These are phyloP conservation scores for Remorina albescens DNA, from an alignment of 2,797 vertebrate genomes.

Conservation along the genomic window DNA sequence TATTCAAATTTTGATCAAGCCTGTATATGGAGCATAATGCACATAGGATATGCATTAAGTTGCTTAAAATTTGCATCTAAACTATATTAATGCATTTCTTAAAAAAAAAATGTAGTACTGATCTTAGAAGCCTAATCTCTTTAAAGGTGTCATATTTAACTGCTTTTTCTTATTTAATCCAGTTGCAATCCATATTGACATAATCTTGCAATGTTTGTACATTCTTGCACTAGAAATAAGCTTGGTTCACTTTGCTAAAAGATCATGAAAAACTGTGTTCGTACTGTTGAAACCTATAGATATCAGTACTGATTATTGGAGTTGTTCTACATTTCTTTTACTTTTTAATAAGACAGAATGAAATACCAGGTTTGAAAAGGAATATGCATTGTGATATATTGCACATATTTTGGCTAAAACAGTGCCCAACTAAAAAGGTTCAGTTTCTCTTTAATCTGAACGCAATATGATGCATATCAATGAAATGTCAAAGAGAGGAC, in stretches of 20 bases:
- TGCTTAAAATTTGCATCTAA: conserved; percentile 59
- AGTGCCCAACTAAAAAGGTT: conserved; percentile 7
- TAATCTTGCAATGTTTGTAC: conserved; percentile 58
- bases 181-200: conserved; percentile 59
- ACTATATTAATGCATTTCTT: conserved; percentile 53
- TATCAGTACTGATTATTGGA: conserved; percentile 25
- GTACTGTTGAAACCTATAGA: conserved; percentile 29
- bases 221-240: conserved; percentile 50
- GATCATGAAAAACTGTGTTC: conserved; percentile 36
- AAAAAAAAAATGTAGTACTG: conserved; percentile 38
- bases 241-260: conserved; percentile 63
- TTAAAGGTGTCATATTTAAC: conserved; percentile 45
- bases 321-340: conserved; percentile 30
- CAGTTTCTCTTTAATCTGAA: conserved; percentile 3
- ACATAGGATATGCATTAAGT: conserved; percentile 74
- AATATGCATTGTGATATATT: conserved; percentile 51
- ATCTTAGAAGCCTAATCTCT: conserved; percentile 48
- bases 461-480: not conserved
- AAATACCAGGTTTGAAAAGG: conserved; percentile 1
- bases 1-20: conserved; percentile 56
- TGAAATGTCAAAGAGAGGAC: conserved; percentile 8
- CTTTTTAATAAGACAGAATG: conserved; percentile 32
- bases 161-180: conserved; percentile 62
- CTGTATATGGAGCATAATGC: conserved; percentile 65
- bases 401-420: conserved; percentile 33